Conservation (phyloP, 2,113 vertebrate species). For the Bathybates hornii region DNA sequence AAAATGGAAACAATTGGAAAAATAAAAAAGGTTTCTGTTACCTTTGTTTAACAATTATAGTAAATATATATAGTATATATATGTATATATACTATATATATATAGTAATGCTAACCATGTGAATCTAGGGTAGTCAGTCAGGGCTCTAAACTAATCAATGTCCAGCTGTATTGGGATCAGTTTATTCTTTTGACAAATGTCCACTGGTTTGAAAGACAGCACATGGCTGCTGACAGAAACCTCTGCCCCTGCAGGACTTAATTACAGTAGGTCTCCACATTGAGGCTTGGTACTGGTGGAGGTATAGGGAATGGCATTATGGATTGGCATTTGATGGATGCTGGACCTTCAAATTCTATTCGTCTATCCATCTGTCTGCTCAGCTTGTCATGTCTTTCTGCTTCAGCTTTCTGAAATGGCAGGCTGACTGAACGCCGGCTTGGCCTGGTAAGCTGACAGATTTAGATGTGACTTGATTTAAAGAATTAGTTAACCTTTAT, state of each 20-base stretch:
- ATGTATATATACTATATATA: neutral
- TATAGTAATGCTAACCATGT: neutral
- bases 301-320: neutral
- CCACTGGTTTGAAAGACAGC: conserved; percentile 33
- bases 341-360: conserved; percentile 54
- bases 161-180: neutral
- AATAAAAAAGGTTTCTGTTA: neutral
- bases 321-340: conserved; percentile 48
- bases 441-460: conserved; percentile 54
- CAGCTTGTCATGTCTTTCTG: conserved; percentile 42
- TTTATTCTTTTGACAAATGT: conserved; percentile 7
- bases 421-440: conserved; percentile 33
- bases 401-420: conserved; percentile 40
- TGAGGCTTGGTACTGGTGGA: neutral
- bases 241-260: conserved; percentile 4
- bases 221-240: conserved; percentile 43
- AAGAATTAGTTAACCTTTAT: conserved; percentile 77
- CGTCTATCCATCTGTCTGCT: conserved; percentile 41
- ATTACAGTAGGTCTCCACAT: neutral
- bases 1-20: neutral
- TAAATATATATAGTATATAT: neutral
- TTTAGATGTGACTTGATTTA: conserved; percentile 67
- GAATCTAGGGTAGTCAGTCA: neutral
- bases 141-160: neutral
- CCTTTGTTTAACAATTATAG: neutral